Base-by-base conservation (phyloP, 1,140 invertebrate genomes). In the Stenopsyche tienmushanensis region DNA sequence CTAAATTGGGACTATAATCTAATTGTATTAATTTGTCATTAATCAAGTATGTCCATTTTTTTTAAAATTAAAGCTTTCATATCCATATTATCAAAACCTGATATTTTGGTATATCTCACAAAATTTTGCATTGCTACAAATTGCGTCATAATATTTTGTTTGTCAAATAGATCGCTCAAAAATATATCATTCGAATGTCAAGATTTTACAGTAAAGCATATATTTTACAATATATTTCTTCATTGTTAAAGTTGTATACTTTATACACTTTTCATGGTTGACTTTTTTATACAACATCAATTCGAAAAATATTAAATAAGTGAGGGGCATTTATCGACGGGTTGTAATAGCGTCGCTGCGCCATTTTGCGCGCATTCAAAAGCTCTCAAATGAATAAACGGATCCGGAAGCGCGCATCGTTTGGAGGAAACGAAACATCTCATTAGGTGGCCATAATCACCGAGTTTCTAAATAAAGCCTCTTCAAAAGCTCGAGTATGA, bases 401-500 rank as follows among this genome's bases (percentile, higher is more conserved):
- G 39, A 34, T 60, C 57, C 41, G 57, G 41, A 60, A 24, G 42
- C 1, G 25, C 9, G 57, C 24, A 20, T n/a, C 52, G 23, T 47
- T 47, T 53, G 50, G 18, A 41, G 55, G 20, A 41, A 17, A 8
- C 45, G 34, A 15, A 21, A 17, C 45, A 18, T 45, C 59, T 62
- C 60, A 62, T 62, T 62, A 62, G 47, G 7, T 18, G 26, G 47
- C 41, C 21, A 60, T 62, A 62, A 62, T 62, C 60, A 62, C 60
- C 60, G 60, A 15, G 47, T 44, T 39, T 20, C 50, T 10, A 53
- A 24, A 53, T 53, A 62, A 60, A 62, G 60, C 59, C 59, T 50
- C 57, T 42, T 25, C 2, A 42, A 39, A 55, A 17, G 15, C 21
- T 18, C 15, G 8, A 57, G 34, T 57, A 57, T 57, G 54, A 57